These are phyloP conservation scores for Noctua janthina DNA, from an alignment of 2,888 invertebrate species.

Conservation along the genomic window DNA sequence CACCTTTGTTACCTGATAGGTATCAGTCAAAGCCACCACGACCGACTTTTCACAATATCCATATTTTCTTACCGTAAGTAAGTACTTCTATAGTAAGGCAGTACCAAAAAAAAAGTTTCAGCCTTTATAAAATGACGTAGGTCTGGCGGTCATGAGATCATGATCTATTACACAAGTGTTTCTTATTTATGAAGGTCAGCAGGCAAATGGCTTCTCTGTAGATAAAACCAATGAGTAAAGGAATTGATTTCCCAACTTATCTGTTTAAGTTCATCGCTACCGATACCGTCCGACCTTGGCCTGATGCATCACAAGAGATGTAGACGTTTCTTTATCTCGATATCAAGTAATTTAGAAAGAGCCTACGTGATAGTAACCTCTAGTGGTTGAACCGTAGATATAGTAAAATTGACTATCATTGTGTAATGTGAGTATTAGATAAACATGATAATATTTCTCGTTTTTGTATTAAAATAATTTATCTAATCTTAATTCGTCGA, in stretches of 20 bases:
- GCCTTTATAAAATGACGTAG: neutral
- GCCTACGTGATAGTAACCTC: slow-evolving; percentile 8
- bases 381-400: neutral
- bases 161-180: neutral
- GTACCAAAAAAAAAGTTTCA: neutral
- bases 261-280: slow-evolving; percentile 25
- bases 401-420: slow-evolving; percentile 5
- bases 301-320: slow-evolving; percentile 24
- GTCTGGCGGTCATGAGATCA: neutral
- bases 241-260: slow-evolving; percentile 16
- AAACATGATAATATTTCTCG: slow-evolving; percentile 13
- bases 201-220: neutral
- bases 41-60: no score
- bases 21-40: no score
- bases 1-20: no score
- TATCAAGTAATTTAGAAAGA: neutral
- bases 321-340: slow-evolving; percentile 17
- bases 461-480: slow-evolving; percentile 12
- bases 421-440: neutral
- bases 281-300: slow-evolving; percentile 29
- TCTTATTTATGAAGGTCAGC: neutral
- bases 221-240: slow-evolving; percentile 7
- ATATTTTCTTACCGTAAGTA: no score
- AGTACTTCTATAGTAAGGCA: no score
- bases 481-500: slow-evolving; percentile 21